Conservation (phyloP, 2,888 invertebrate genomes). For the Latrodectus elegans region DNA sequence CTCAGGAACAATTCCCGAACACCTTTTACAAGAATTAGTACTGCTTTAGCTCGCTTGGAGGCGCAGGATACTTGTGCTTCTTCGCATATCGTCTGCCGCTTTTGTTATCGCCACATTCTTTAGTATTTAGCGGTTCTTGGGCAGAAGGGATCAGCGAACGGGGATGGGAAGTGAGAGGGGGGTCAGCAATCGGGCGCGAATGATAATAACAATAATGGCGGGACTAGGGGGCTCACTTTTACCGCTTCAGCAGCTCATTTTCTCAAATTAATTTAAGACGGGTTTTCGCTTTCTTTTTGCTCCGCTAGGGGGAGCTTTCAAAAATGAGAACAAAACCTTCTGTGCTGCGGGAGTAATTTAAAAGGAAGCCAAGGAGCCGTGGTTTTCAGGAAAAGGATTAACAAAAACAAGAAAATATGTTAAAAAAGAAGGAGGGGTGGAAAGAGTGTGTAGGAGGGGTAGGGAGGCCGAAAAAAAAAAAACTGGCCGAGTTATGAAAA, state of each 20-base stretch:
- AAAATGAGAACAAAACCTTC: conserved; percentile 63
- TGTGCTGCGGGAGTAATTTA: conserved; percentile 54
- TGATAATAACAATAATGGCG: conserved; percentile 61
- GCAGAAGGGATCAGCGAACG: not conserved
- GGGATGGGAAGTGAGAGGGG: conserved; percentile 1
- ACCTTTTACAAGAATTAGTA: conserved; percentile 68
- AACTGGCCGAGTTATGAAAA: conserved; percentile 58
- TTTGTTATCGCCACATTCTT: conserved; percentile 66
- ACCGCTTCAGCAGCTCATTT: conserved; percentile 60
- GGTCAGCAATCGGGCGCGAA: conserved; percentile 58
- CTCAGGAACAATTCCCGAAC: conserved; percentile 45
- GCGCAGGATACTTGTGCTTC: conserved; percentile 44
- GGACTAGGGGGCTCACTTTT: conserved; percentile 43
- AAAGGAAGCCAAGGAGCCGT: conserved; percentile 55
- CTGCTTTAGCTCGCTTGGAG: conserved; percentile 57
- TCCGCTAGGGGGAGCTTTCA: conserved; percentile 54
- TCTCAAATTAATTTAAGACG: conserved; percentile 67
- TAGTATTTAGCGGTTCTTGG: conserved; percentile 59
- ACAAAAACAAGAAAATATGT: conserved; percentile 58
- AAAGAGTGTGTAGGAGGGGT: conserved; percentile 7
- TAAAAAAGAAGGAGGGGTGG: conserved; percentile 11
- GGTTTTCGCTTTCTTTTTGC: conserved; percentile 48
- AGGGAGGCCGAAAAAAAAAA: conserved; percentile 33
- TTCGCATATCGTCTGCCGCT: conserved; percentile 46
- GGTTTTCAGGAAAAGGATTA: conserved; percentile 57